These are phyloP conservation scores for Regulus satrapa DNA, from an alignment of 2,113 vertebrate species.

Conservation along the genomic window DNA sequence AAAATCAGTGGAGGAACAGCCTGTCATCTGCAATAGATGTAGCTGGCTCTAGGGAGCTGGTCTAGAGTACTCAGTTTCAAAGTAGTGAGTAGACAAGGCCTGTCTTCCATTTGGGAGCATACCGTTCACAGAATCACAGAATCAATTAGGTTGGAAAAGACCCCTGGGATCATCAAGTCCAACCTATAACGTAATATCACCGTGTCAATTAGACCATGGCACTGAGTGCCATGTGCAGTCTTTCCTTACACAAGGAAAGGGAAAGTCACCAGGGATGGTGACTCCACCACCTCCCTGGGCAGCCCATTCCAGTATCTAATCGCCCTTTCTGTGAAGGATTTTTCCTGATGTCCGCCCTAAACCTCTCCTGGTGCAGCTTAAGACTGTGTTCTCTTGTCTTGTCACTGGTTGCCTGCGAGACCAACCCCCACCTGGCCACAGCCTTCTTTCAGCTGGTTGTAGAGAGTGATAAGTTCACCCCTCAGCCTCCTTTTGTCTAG, in stretches of 20 bases:
- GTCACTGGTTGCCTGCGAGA: rapidly evolving
- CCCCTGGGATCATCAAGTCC: neutral
- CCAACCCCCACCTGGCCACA: too few relatives aligned
- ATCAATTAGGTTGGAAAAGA: neutral
- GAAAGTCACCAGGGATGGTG: neutral
- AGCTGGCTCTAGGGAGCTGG: neutral
- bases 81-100: neutral
- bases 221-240: neutral
- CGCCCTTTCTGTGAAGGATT: neutral
- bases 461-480: neutral
- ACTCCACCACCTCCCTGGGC: neutral
- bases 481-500: neutral
- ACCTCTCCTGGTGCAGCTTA: neutral
- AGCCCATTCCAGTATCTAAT: neutral
- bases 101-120: neutral
- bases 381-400: neutral
- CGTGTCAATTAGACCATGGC: neutral
- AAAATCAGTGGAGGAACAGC: neutral
- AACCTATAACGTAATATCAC: neutral
- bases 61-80: neutral
- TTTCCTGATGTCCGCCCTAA: neutral
- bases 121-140: neutral
- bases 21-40: neutral
- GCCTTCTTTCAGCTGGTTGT: neutral
- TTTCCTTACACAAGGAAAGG: neutral